phyloP scores from a whole-genome alignment of 2,888 invertebrate species.

The Melinaea menophilus region DNA sequence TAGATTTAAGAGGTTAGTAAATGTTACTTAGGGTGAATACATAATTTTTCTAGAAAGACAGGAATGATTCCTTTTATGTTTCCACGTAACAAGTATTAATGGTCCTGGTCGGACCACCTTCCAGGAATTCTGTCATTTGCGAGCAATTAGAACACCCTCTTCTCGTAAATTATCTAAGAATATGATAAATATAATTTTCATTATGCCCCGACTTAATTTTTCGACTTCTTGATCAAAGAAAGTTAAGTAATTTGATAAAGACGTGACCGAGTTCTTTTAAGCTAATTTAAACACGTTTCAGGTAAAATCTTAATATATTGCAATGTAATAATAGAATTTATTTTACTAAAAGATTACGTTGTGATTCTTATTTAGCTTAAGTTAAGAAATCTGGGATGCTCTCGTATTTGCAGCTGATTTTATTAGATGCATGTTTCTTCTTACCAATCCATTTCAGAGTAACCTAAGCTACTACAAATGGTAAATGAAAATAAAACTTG shows the following conservation, averaged over 20 bases:
- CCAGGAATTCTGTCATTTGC: constrained; percentile 59
- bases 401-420: constrained; percentile 32
- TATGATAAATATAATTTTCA: constrained; percentile 53
- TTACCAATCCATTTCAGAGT: constrained; percentile 42
- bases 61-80: constrained; percentile 62
- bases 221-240: constrained; percentile 10
- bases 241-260: constrained; percentile 7
- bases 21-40: constrained; percentile 50
- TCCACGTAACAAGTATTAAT: constrained; percentile 64
- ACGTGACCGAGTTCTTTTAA: not conserved
- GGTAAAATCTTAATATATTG: not conserved
- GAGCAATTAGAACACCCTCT: constrained; percentile 57
- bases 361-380: too few species aligned
- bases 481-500: constrained; percentile 57
- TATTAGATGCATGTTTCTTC: constrained; percentile 42
- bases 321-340: too few species aligned
- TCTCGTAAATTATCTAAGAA: constrained; percentile 53
- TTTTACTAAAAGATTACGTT: too few species aligned
- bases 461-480: constrained; percentile 46
- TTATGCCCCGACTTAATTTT: constrained; percentile 33
- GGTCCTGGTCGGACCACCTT: constrained; percentile 45
- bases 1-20: constrained; percentile 36
- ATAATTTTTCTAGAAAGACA: constrained; percentile 61
- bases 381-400: not conserved
- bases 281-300: not conserved